These are phyloP conservation scores for Phrynocephalus forsythii DNA, from an alignment of 2,797 vertebrate genomes.

Conservation along the genomic window DNA sequence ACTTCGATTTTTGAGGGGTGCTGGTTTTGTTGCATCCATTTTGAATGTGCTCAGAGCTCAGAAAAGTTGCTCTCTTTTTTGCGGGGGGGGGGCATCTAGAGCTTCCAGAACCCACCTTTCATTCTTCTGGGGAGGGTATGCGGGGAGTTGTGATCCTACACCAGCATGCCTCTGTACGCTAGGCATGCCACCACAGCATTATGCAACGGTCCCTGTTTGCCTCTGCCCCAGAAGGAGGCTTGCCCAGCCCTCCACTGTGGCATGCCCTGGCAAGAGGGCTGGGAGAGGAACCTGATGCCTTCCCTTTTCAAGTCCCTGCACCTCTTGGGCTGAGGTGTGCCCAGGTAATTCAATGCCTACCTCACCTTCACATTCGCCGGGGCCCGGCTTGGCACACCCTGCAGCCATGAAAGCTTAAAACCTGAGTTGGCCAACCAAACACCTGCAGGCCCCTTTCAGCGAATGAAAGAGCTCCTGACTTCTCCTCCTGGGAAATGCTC, in stretches of 20 bases:
- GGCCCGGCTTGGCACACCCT: background rate
- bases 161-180: too few species aligned
- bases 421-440: background rate
- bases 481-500: background rate
- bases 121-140: too few species aligned
- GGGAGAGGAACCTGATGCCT: background rate
- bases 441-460: background rate
- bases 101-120: too few species aligned
- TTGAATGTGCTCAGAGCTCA: too few species aligned
- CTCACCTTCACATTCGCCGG: background rate
- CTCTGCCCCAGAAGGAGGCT: background rate
- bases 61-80: too few species aligned
- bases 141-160: too few species aligned
- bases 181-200: too few species aligned
- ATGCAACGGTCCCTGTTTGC: too few species aligned
- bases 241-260: background rate
- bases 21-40: too few species aligned
- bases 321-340: background rate
- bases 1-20: too few species aligned
- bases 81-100: too few species aligned
- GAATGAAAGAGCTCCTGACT: background rate
- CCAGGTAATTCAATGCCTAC: background rate
- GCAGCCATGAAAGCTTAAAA: background rate
- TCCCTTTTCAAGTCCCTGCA: background rate
- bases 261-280: background rate